Conservation (phyloP, 2,888 invertebrate genomes). For the Odontothrips loti region DNA sequence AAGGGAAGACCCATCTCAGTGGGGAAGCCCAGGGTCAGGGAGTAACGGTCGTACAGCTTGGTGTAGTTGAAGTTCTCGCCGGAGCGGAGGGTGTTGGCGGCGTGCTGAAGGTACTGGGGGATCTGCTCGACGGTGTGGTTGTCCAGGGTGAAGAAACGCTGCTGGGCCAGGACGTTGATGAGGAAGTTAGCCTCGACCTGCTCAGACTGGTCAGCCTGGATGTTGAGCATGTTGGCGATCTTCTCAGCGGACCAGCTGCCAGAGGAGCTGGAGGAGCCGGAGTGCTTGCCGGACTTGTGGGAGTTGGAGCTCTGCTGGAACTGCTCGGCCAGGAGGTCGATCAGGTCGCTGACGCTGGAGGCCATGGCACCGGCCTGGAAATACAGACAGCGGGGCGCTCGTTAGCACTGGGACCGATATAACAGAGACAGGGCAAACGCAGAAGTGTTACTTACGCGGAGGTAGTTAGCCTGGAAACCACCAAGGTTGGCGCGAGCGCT, state of each 20-base stretch:
- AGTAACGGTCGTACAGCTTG: constrained; percentile 55
- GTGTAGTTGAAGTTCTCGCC: constrained; percentile 57
- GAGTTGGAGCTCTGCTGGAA: constrained; percentile 41
- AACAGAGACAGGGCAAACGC: background rate
- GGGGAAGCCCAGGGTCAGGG: constrained; percentile 62
- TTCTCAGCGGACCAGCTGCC: constrained; percentile 52
- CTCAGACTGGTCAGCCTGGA: constrained; percentile 51
- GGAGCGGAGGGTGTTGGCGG: constrained; percentile 48
- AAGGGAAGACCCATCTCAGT: constrained; percentile 68
- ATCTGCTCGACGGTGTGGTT: constrained; percentile 54
- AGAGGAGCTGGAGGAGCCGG: background rate
- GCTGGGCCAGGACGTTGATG: constrained; percentile 48
- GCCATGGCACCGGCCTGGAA: constrained; percentile 44
- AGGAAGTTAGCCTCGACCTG: constrained; percentile 57
- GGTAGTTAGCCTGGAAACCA: constrained; percentile 43
- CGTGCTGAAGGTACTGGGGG: constrained; percentile 46
- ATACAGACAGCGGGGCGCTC: background rate
- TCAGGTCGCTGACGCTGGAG: constrained; percentile 49
- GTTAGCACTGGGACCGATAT: background rate
- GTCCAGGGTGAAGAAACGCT: constrained; percentile 53
- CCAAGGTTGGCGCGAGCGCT: constrained; percentile 43
- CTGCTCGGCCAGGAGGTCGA: constrained; percentile 36
- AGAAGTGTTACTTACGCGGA: constrained; percentile 38
- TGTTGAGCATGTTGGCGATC: constrained; percentile 56
- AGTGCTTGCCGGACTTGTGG: constrained; percentile 33